Evolutionary conservation across 2,797 vertebrate genomes (phyloP).

Genomic region (Bovichtus diacanthus): DNA sequence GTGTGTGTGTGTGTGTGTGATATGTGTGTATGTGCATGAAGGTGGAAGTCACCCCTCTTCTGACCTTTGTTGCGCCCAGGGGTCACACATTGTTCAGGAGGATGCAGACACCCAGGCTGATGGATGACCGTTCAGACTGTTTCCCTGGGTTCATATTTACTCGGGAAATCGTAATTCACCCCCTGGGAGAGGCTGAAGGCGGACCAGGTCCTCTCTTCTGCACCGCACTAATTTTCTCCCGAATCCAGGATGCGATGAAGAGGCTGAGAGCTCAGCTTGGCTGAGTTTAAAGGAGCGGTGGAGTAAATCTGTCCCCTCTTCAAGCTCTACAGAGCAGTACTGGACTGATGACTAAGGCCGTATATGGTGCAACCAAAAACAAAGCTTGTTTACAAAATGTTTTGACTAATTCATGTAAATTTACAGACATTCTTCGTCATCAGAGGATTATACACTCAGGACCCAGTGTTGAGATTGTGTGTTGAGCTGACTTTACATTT

Average conservation of each 20-base stretch:
- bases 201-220: conserved; percentile 47
- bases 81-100: conserved; percentile 84
- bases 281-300: conserved; percentile 42
- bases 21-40: conserved; percentile 41
- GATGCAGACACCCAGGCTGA: conserved; percentile 79
- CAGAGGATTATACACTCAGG: conserved; percentile 12
- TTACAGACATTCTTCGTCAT: conserved; percentile 24
- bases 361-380: conserved; percentile 52
- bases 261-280: conserved; percentile 61
- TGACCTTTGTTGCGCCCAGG: conserved; percentile 73
- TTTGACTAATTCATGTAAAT: not conserved
- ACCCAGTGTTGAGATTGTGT: not conserved
- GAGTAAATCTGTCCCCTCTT: conserved; percentile 69
- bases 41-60: conserved; percentile 77
- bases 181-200: conserved; percentile 61
- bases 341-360: conserved; percentile 14
- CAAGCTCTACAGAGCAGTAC: conserved; percentile 26
- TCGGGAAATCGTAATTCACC: conserved; percentile 82
- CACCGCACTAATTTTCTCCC: conserved; percentile 46
- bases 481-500: not conserved
- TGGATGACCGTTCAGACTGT: conserved; percentile 74
- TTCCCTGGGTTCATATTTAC: conserved; percentile 72
- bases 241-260: conserved; percentile 68
- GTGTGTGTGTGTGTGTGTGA: conserved; percentile 8
- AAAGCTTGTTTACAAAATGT: conserved; percentile 4